Evolutionary conservation across 2,888 invertebrate species (phyloP).

Genomic region (Caenorhabditis doughertyi): DNA sequence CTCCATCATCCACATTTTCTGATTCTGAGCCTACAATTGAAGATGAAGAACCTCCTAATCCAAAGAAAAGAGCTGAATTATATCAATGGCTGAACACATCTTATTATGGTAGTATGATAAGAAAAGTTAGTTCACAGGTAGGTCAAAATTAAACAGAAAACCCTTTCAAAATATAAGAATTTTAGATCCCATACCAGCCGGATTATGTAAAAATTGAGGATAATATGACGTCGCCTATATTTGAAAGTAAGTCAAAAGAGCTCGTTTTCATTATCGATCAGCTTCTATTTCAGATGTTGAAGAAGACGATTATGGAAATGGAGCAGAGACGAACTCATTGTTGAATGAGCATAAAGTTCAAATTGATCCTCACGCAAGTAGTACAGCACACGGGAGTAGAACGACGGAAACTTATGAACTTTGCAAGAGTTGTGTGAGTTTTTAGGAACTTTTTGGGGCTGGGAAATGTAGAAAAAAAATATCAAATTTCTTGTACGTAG

Average conservation of each 20-base stretch:
- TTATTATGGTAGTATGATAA: conserved; percentile 51
- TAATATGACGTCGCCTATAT: conserved; percentile 18
- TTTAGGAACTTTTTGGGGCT: not conserved
- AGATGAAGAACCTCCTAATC: conserved; percentile 28
- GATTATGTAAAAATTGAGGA: conserved; percentile 28
- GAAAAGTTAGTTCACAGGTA: conserved; percentile 35
- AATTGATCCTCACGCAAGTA: conserved; percentile 17
- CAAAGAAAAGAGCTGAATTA: conserved; percentile 46
- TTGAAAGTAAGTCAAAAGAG: conserved; percentile 37
- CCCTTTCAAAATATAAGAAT: not conserved
- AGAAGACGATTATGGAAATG: conserved; percentile 4
- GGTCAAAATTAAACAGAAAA: not conserved
- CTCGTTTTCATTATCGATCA: no score
- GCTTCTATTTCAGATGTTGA: conserved; percentile 42
- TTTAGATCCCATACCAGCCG: conserved; percentile 33
- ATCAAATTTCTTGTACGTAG: no score
- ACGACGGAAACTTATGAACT: conserved; percentile 35
- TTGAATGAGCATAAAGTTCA: conserved; percentile 23
- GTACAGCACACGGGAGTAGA: conserved; percentile 20
- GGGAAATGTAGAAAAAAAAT: no score
- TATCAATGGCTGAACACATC: conserved; percentile 60
- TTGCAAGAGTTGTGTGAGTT: conserved; percentile 58
- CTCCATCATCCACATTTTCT: conserved; percentile 1
- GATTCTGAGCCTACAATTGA: conserved; percentile 40
- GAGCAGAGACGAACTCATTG: conserved; percentile 35